Evolutionary conservation across 2,888 invertebrate genomes (phyloP).

Genomic region (Leptinotarsa peninsularis): DNA sequence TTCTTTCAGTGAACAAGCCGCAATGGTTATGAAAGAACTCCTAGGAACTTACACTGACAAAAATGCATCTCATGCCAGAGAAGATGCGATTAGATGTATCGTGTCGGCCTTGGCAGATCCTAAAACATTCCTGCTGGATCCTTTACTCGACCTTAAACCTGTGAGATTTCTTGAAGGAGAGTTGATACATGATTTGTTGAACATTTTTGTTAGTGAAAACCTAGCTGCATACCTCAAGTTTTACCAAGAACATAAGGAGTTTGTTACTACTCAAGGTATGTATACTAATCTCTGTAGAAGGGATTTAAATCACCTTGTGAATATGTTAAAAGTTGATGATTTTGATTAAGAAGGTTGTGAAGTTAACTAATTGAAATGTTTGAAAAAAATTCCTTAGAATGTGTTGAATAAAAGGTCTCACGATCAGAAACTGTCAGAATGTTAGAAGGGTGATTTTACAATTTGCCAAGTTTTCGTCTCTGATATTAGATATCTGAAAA

Average conservation of each 20-base stretch:
- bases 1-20: constrained; percentile 83
- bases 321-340: too few species aligned
- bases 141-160: constrained; percentile 91
- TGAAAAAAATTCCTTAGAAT: too few species aligned
- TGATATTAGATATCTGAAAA: too few species aligned
- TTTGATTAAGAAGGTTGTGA: too few species aligned
- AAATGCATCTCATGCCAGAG: constrained; percentile 95
- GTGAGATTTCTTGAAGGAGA: constrained; percentile 95
- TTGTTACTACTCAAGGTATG: constrained; percentile 81
- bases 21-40: constrained; percentile 97
- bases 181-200: constrained; percentile 92
- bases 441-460: too few species aligned
- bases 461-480: too few species aligned
- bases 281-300: neutral
- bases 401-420: too few species aligned
- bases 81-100: constrained; percentile 97
- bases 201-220: constrained; percentile 95
- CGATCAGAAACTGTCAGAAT: too few species aligned
- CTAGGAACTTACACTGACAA: constrained; percentile 96
- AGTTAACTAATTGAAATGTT: too few species aligned
- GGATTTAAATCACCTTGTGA: too few species aligned
- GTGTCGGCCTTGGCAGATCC: constrained; percentile 95
- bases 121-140: constrained; percentile 94
- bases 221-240: constrained; percentile 92
- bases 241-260: constrained; percentile 92